These are phyloP conservation scores for Coelopa frigida DNA, from an alignment of 1,140 invertebrate genomes.

Conservation along the genomic window DNA sequence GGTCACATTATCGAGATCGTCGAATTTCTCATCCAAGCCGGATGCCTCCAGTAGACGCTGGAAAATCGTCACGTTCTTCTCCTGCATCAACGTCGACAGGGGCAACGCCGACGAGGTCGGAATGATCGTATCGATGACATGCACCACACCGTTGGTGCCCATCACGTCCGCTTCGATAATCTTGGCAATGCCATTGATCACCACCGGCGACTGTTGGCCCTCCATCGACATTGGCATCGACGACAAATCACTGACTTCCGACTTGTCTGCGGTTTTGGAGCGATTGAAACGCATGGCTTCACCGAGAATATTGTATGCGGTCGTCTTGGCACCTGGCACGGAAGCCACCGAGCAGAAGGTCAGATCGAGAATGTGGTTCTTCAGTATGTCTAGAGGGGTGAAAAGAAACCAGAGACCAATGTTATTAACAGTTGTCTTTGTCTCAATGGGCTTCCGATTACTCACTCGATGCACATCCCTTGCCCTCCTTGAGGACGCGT, in stretches of 20 bases:
- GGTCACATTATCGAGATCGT: constrained; percentile 53
- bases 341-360: constrained; percentile 58
- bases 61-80: constrained; percentile 49
- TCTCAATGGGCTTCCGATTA: constrained; percentile 10
- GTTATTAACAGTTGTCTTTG: too few relatives aligned
- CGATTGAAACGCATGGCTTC: constrained; percentile 50
- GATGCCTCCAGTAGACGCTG: constrained; percentile 48
- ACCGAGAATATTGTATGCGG: constrained; percentile 51
- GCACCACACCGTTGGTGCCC: constrained; percentile 63
- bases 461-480: constrained; percentile 48
- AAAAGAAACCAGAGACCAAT: background rate
- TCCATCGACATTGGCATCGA: background rate
- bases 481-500: constrained; percentile 44
- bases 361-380: constrained; percentile 58
- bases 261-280: constrained; percentile 31
- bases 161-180: constrained; percentile 47
- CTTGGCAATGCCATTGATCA: constrained; percentile 46
- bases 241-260: constrained; percentile 17
- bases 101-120: constrained; percentile 51
- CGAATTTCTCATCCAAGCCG: constrained; percentile 50
- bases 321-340: constrained; percentile 48
- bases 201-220: constrained; percentile 24
- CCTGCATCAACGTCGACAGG: constrained; percentile 43
- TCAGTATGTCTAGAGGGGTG: constrained; percentile 50
- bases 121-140: constrained; percentile 59